Conservation (phyloP, 2,113 vertebrate species). For the Neopipo cinnamomea region DNA sequence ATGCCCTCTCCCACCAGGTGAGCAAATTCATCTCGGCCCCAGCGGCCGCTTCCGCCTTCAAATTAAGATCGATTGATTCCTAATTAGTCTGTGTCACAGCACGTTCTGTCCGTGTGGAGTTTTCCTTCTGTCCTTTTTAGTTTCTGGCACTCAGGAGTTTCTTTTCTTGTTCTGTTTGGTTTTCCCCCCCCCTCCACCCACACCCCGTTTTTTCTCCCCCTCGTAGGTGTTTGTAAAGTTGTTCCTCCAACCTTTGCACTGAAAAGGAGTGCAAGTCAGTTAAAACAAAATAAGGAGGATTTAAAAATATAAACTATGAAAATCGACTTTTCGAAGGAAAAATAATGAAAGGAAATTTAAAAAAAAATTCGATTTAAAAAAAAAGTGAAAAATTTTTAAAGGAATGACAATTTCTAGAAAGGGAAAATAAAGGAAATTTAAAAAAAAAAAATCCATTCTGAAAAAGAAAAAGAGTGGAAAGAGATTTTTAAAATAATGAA, state of each 20-base stretch:
- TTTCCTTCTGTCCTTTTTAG: background rate
- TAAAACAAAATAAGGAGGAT: no score
- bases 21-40: slow-evolving; percentile 55
- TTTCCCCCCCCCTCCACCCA: background rate
- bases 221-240: background rate
- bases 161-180: background rate
- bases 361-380: no score
- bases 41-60: background rate
- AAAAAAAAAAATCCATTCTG: no score
- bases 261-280: no score
- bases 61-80: background rate
- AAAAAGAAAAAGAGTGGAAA: background rate
- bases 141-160: background rate
- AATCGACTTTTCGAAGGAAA: background rate
- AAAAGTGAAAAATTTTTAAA: no score
- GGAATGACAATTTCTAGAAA: background rate
- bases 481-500: background rate
- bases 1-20: slow-evolving; percentile 97
- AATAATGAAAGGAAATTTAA: background rate
- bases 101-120: background rate
- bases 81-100: background rate
- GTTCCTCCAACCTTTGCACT: background rate
- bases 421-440: background rate
- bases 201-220: rapidly evolving
- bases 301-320: no score